A percentile compares a stretch with the other conserved stretches of the same genome.
These are phyloP conservation scores for Lacanobia oleracea DNA, from an alignment of 2,888 invertebrate species.

Conservation along the genomic window DNA sequence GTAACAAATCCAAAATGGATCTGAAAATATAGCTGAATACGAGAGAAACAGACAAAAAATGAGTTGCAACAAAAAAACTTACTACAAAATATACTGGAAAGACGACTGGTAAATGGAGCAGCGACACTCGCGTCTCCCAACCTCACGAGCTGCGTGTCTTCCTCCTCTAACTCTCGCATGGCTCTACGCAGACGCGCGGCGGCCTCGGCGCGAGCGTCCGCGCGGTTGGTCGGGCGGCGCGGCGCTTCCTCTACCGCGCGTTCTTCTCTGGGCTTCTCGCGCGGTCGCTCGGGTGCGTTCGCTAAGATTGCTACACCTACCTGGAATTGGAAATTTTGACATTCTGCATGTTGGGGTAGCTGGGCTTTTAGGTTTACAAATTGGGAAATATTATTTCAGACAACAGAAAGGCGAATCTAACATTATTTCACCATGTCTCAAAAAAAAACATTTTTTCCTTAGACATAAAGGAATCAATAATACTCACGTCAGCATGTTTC, in stretches of 20 bases:
- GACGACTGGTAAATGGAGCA: slow-evolving; percentile 99
- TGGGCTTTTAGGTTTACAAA: not conserved
- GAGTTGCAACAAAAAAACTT: slow-evolving; percentile 76
- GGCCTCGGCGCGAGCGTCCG: slow-evolving; percentile 80
- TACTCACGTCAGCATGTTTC: slow-evolving; percentile 98
- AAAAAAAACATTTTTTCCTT: not conserved
- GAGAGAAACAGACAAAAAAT: not conserved
- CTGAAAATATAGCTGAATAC: not conserved
- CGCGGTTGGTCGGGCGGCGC: slow-evolving; percentile 73
- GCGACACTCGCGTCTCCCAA: slow-evolving; percentile 99
- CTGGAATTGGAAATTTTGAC: slow-evolving; percentile 63
- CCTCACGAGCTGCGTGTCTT: slow-evolving; percentile 97
- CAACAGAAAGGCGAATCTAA: too few species aligned
- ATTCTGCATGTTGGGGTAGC: not conserved
- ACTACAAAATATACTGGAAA: slow-evolving; percentile 99
- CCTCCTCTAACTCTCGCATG: slow-evolving; percentile 96
- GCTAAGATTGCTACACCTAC: slow-evolving; percentile 97
- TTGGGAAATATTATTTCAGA: not conserved
- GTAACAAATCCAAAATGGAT: not conserved
- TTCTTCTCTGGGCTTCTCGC: slow-evolving; percentile 87
- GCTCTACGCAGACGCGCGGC: slow-evolving; percentile 91
- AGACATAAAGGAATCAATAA: not conserved
- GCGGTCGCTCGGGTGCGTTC: slow-evolving; percentile 92
- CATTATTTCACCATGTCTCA: too few species aligned
- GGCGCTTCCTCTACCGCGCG: slow-evolving; percentile 92